Evolutionary conservation across 1,140 invertebrate genomes (phyloP).

Genomic region (Goniozus legneri): DNA sequence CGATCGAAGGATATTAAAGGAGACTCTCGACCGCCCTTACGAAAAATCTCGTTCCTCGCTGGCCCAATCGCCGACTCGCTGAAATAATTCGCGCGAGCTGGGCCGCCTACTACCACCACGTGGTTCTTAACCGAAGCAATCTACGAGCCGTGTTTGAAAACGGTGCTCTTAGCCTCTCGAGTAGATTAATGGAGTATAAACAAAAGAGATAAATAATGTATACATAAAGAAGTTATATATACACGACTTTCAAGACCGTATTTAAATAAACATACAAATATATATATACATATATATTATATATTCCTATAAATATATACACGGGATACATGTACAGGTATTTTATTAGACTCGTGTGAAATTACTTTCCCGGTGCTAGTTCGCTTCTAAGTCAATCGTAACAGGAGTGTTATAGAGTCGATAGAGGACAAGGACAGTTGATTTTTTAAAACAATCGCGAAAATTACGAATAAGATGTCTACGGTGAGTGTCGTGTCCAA

Average conservation of each 20-base stretch:
- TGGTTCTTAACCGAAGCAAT: slow-evolving; percentile 11
- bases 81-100: neutral
- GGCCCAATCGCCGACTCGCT: neutral
- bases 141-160: neutral
- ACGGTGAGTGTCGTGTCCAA: slow-evolving; percentile 50
- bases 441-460: slow-evolving; percentile 1
- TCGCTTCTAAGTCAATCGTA: too few relatives aligned
- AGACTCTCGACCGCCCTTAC: too few relatives aligned
- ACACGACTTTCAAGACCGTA: too few relatives aligned
- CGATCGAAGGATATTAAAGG: too few relatives aligned
- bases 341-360: slow-evolving; percentile 28
- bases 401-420: too few relatives aligned
- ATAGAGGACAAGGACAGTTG: too few relatives aligned
- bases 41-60: too few relatives aligned
- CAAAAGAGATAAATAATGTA: slow-evolving; percentile 14
- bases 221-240: too few relatives aligned
- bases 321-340: slow-evolving; percentile 30
- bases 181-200: too few relatives aligned
- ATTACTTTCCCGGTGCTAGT: too few relatives aligned
- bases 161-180: slow-evolving; percentile 22
- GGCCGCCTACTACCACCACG: too few relatives aligned
- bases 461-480: slow-evolving; percentile 41
- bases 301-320: slow-evolving; percentile 33
- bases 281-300: slow-evolving; percentile 27
- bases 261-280: slow-evolving; percentile 23